Evolutionary conservation across 2,113 vertebrate genomes (phyloP).

Genomic region (Periophthalmodon schlosseri): DNA sequence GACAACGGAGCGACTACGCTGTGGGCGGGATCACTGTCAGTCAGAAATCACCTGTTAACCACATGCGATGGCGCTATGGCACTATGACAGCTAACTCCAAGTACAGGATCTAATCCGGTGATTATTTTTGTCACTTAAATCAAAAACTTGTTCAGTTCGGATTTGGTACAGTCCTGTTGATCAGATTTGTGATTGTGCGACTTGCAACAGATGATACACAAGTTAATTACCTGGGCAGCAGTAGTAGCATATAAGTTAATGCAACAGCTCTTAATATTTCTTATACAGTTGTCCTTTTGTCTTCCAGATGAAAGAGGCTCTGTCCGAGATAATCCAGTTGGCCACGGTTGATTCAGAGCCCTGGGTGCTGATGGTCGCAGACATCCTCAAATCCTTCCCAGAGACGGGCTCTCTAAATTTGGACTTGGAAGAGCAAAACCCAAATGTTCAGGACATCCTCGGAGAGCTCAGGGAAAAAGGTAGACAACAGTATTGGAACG

Average conservation of each 20-base stretch:
- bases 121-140: too few species aligned
- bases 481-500: slow-evolving; percentile 34
- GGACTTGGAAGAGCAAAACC: slow-evolving; percentile 97
- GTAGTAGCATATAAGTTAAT: background rate
- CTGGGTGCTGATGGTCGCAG: slow-evolving; percentile 98
- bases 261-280: background rate
- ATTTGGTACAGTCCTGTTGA: too few species aligned
- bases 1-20: background rate
- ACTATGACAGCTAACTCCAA: too few species aligned
- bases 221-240: too few species aligned
- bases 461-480: slow-evolving; percentile 97
- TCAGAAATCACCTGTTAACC: slow-evolving; percentile 29
- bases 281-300: background rate
- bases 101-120: too few species aligned
- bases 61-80: background rate
- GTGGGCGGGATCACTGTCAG: slow-evolving; percentile 49
- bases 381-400: slow-evolving; percentile 97
- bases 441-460: slow-evolving; percentile 96
- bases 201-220: too few species aligned
- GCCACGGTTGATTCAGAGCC: slow-evolving; percentile 96
- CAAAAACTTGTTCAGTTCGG: too few species aligned
- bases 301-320: slow-evolving; percentile 92
- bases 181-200: too few species aligned
- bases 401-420: slow-evolving; percentile 96
- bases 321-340: slow-evolving; percentile 95